Percentiles rank a stretch among this genome's conserved stretches.
phyloP scores from a whole-genome alignment of 2,113 vertebrate genomes.

The Bos indicus region DNA sequence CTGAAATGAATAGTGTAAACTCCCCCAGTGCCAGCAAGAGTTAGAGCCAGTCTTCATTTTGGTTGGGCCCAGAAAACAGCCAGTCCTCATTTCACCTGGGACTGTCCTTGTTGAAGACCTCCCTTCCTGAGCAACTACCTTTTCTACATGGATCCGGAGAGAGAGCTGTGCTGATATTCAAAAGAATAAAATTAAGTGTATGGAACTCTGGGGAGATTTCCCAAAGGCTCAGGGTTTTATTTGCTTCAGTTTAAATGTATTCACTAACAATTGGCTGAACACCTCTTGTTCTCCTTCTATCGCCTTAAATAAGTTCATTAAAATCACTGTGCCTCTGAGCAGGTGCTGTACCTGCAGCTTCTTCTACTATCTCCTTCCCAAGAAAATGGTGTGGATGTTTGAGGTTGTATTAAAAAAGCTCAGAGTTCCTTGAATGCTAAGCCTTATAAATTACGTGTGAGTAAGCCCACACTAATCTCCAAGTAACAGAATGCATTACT shows the following conservation, averaged over 20 bases:
- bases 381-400: background rate
- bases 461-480: background rate
- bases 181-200: background rate
- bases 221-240: background rate
- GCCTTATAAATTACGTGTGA: background rate
- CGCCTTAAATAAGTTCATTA: background rate
- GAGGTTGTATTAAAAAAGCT: background rate
- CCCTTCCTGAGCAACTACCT: background rate
- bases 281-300: background rate
- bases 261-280: background rate
- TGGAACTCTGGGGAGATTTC: background rate
- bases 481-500: background rate
- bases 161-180: background rate
- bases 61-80: background rate
- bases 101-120: background rate
- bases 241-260: background rate
- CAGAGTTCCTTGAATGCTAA: background rate
- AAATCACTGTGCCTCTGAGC: background rate
- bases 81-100: conserved; percentile 66
- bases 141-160: background rate
- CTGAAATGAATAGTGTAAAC: conserved; percentile 43
- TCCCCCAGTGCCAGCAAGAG: conserved; percentile 20
- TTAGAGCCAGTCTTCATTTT: background rate
- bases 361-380: background rate
- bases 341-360: background rate